Evolutionary conservation across 1,140 invertebrate genomes (phyloP).

Genomic region (Aleiodes sp.): DNA sequence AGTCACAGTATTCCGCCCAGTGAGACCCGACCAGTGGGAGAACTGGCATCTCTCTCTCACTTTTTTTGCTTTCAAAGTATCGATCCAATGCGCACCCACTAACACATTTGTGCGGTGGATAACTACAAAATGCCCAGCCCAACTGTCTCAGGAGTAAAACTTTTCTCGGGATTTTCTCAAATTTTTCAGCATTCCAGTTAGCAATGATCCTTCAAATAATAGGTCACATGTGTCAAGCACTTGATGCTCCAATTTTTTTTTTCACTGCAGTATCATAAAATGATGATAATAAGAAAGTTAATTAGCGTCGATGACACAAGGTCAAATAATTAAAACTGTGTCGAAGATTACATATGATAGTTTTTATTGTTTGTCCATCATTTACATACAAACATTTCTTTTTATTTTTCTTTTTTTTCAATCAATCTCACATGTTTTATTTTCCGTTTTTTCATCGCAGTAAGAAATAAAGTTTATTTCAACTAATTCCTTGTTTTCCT

Average conservation of each 20-base stretch:
- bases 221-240: neutral
- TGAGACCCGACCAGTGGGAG: neutral
- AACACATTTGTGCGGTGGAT: constrained; percentile 11
- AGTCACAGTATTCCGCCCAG: neutral
- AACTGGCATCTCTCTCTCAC: neutral
- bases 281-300: neutral
- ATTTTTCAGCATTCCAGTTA: too few relatives aligned
- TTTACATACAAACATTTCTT: constrained; percentile 60
- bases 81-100: constrained; percentile 50
- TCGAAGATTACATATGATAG: constrained; percentile 37
- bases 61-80: constrained; percentile 37
- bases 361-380: constrained; percentile 61
- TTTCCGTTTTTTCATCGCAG: too few relatives aligned
- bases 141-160: constrained; percentile 1
- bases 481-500: neutral
- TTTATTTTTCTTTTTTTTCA: constrained; percentile 41
- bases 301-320: neutral
- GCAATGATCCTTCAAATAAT: neutral
- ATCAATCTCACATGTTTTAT: constrained; percentile 39
- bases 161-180: too few relatives aligned
- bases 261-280: too few relatives aligned
- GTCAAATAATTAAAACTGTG: neutral
- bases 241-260: too few relatives aligned
- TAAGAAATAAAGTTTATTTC: too few relatives aligned
- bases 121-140: neutral